Evolutionary conservation across 2,888 invertebrate genomes (phyloP), one percentile per base, ranked within the genome.

Genomic region (Marasmarcha lunaedactyla): DNA sequence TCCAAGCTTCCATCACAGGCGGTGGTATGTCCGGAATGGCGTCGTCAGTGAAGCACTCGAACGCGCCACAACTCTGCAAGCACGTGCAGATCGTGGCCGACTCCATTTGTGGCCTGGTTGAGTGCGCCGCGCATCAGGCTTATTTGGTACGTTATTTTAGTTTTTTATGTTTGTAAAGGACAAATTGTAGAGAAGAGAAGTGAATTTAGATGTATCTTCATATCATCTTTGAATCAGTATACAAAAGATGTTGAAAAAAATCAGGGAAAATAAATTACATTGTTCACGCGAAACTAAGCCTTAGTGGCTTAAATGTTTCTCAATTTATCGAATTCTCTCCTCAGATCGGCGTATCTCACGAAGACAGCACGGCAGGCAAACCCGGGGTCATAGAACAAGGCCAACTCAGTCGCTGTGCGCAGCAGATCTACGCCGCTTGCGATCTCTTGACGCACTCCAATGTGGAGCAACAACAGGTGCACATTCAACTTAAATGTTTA

Each of bases 1-100:
- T n/a, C n/a, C n/a, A n/a, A n/a, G n/a, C n/a, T n/a, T n/a, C n/a
- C n/a, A n/a, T n/a, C 2, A 1, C 66, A 86, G 90, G 94, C 33
- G 93, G 93, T 51, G 95, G 94, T 42, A 97, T 98, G 91, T 95
- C 95, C 0, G 94, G 97, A 26, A 97, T 98, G 83, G 96, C 97
- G 26, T 90, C 92, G 53, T 91, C 94, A 46, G 97, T 95, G 97
- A 65, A 88, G 90, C 45, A 90, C 92, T 0, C 93, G 95, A 50
- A 93, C 59, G 91, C 93, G 43, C 91, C 93, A 43, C 89, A 90
- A 53, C 95, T 98, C 78, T 90, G 93, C 7, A 88, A 90, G 41
- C 89, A 94, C 1, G 95, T 97, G 0, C 87, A 89, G 44, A 89
- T 88, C 15, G 96, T 96, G 6, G 94, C 95, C 3, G 86, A 86